Evolutionary conservation across 2,888 invertebrate species (phyloP).

Genomic region (Acleris cristana): DNA sequence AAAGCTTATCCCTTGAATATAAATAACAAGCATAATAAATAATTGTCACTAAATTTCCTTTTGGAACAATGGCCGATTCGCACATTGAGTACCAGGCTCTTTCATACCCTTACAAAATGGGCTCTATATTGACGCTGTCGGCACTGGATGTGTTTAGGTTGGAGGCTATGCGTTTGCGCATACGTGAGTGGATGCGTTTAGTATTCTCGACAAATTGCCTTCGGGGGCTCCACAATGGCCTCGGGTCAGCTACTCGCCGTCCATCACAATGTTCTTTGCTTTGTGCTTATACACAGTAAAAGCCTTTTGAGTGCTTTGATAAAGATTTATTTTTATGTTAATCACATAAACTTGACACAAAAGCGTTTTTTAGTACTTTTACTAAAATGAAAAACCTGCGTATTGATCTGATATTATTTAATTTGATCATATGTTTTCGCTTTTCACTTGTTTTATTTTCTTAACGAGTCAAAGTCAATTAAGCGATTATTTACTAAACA

Average conservation of each 20-base stretch:
- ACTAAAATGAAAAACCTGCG: no score
- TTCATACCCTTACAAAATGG: no score
- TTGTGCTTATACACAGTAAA: slow-evolving; percentile 36
- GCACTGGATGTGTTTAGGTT: slow-evolving; percentile 46
- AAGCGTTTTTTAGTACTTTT: no score
- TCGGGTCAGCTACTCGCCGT: slow-evolving; percentile 52
- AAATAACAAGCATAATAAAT: slow-evolving; percentile 32
- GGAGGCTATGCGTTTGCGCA: slow-evolving; percentile 47
- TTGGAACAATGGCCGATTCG: slow-evolving; percentile 58
- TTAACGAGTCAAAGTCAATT: background rate
- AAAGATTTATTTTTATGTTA: no score
- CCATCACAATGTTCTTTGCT: slow-evolving; percentile 50
- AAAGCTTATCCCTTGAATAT: slow-evolving; percentile 32
- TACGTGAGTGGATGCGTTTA: slow-evolving; percentile 54
- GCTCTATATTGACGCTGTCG: no score
- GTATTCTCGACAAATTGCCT: slow-evolving; percentile 75
- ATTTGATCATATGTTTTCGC: no score
- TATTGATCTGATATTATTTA: background rate
- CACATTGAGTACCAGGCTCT: no score
- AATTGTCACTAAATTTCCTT: slow-evolving; percentile 35
- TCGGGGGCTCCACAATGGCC: slow-evolving; percentile 61
- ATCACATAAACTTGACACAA: no score
- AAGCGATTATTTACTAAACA: no score
- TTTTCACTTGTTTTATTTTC: background rate
- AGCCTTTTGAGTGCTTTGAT: background rate